These are phyloP conservation scores for Callorhinus ursinus DNA, from an alignment of 2,113 vertebrate species.

Conservation along the genomic window DNA sequence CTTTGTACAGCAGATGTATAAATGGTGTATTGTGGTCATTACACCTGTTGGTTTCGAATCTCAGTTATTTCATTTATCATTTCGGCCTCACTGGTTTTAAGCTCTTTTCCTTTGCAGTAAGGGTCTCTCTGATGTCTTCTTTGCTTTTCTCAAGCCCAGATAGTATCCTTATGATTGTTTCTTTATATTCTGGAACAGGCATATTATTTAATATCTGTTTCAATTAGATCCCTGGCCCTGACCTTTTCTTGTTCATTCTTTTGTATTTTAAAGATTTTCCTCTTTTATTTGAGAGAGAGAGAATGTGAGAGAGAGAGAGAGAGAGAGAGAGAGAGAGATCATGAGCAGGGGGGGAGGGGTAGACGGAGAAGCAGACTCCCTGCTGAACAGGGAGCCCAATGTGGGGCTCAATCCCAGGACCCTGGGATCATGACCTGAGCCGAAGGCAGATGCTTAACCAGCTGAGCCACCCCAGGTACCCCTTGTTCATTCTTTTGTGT, in stretches of 20 bases:
- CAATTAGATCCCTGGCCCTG: neutral
- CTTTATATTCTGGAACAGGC: neutral
- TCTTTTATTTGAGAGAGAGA: no score
- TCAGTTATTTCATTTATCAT: neutral
- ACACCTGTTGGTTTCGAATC: neutral
- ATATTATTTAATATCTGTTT: neutral
- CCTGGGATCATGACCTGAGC: no score
- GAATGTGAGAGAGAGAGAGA: no score
- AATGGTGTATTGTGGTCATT: neutral
- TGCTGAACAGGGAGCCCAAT: no score
- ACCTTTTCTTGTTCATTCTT: neutral
- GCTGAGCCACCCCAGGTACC: no score
- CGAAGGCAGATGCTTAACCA: no score
- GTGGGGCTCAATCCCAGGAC: no score
- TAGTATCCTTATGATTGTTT: neutral
- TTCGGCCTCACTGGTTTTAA: neutral
- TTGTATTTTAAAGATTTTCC: no score
- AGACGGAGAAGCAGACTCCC: no score
- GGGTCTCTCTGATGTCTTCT: neutral
- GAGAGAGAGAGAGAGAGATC: no score
- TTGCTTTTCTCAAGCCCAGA: neutral
- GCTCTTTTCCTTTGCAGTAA: neutral
- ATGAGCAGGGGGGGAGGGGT: no score
- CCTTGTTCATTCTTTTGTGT: neutral
- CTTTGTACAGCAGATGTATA: neutral